Evolutionary conservation across 2,888 invertebrate genomes (phyloP).

Genomic region (Uloborus plumipes): DNA sequence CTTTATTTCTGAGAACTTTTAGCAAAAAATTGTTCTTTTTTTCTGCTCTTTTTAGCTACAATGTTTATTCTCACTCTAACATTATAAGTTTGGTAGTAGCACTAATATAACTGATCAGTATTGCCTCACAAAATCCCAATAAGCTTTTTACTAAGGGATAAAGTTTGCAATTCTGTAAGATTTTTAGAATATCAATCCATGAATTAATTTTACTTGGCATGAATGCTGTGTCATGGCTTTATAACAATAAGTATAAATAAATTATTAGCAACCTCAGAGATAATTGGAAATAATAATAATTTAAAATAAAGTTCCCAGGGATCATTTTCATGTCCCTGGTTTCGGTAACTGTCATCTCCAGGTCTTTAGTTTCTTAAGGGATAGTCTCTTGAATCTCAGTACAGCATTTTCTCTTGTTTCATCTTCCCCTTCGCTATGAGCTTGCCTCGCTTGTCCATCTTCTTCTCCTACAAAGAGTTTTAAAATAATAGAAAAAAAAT

Average conservation of each 20-base stretch:
- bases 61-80: neutral
- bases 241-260: too few relatives aligned
- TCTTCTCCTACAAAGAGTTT: slow-evolving; percentile 14
- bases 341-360: slow-evolving; percentile 74
- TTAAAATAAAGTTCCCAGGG: too few relatives aligned
- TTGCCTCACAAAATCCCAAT: neutral
- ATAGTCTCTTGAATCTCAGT: slow-evolving; percentile 83
- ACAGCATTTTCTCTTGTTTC: slow-evolving; percentile 79
- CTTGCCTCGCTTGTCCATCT: slow-evolving; percentile 75
- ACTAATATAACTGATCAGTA: too few relatives aligned
- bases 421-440: slow-evolving; percentile 82
- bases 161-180: too few relatives aligned
- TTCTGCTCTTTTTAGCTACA: too few relatives aligned
- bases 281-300: too few relatives aligned
- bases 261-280: too few relatives aligned
- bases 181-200: neutral
- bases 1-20: too few relatives aligned
- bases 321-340: neutral
- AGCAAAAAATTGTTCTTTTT: too few relatives aligned
- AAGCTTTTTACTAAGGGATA: neutral
- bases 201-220: neutral
- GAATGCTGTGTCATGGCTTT: neutral
- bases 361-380: slow-evolving; percentile 82
- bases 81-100: neutral
- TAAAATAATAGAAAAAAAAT: neutral